Evolutionary conservation across 2,113 vertebrate species (phyloP), one percentile per base, ranked within the genome.

Genomic region (Bubo scandiacus): DNA sequence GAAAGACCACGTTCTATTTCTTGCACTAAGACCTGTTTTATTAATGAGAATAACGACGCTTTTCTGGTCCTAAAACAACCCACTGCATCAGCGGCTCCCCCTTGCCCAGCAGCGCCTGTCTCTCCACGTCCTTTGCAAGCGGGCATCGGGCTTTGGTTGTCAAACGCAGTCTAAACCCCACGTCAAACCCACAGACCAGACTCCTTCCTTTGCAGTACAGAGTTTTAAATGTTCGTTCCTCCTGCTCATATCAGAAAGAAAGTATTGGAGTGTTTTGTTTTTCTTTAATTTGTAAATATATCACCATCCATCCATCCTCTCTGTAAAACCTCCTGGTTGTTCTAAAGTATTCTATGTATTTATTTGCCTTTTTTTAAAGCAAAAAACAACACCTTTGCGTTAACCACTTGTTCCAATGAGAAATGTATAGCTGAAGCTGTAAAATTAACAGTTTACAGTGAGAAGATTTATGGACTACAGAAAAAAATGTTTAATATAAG

Each of bases 11-110:
- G 7, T 81, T 73, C 63, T 89, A 45, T 92, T 97, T 96, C 98
- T 97, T 97, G 94, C 89, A 95, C 85, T 92, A 95, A 90, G 67
- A 88, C 80, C 92, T 71, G 91, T 97, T 96, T 95, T 88, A 93
- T 95, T 96, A 92, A 80, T 2, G 19, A 93, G 57, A 80, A 1
- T 61, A 88, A 86, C 3, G 16, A 93, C 6, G 72, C 72, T 96
- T 86, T 94, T 84, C 88, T 71, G 84, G 91, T 90, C 83, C 89
- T 88, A 67, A 57, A 29, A 6, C 10, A 13, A 38, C 75, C 94
- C 83, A 43, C 52, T 8, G 25, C 83, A 23, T 88, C 96, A 51
- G 96, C 81, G 95, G 86, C 72, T 85, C 90, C 61, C 91, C 91
- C 81, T 59, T 51, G 49, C 92, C 96, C 83, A 2, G 86, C 82